A percentile compares a stretch with the other conserved stretches of the same genome.
phyloP scores from a whole-genome alignment of 2,888 invertebrate species.

The Miltochrista miniata region DNA sequence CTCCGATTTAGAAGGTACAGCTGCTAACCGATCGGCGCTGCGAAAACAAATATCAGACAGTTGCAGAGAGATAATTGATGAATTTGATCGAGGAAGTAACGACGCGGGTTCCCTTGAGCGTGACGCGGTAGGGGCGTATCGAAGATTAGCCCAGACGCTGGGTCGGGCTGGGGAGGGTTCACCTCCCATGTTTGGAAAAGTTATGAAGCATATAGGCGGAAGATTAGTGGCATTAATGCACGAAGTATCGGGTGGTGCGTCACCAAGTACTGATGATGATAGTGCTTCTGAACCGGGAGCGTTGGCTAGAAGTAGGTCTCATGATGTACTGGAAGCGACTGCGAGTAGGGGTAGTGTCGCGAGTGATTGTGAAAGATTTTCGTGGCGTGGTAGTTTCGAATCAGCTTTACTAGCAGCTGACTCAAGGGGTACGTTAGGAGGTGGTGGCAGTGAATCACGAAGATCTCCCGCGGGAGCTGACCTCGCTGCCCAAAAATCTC shows the following conservation, averaged over 20 bases:
- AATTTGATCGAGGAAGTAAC: conserved; percentile 90
- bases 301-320: conserved; percentile 91
- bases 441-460: conserved; percentile 88
- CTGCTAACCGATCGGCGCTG: conserved; percentile 86
- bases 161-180: conserved; percentile 89
- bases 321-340: conserved; percentile 89
- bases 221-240: conserved; percentile 95
- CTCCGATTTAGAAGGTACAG: conserved; percentile 90
- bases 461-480: conserved; percentile 93
- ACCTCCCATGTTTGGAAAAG: conserved; percentile 94
- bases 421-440: conserved; percentile 90
- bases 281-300: conserved; percentile 88
- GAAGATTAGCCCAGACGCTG: conserved; percentile 92
- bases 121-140: conserved; percentile 94
- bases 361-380: conserved; percentile 94
- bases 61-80: conserved; percentile 93
- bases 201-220: conserved; percentile 96
- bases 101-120: conserved; percentile 84
- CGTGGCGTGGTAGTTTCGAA: conserved; percentile 96
- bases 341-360: conserved; percentile 86
- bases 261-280: conserved; percentile 89
- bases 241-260: conserved; percentile 92
- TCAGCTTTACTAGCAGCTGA: conserved; percentile 95
- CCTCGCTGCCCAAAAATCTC: conserved; percentile 90
- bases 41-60: conserved; percentile 94